Evolutionary conservation across 2,797 vertebrate genomes (phyloP), one percentile per base, ranked within the genome.

Genomic region (Chelon labrosus): DNA sequence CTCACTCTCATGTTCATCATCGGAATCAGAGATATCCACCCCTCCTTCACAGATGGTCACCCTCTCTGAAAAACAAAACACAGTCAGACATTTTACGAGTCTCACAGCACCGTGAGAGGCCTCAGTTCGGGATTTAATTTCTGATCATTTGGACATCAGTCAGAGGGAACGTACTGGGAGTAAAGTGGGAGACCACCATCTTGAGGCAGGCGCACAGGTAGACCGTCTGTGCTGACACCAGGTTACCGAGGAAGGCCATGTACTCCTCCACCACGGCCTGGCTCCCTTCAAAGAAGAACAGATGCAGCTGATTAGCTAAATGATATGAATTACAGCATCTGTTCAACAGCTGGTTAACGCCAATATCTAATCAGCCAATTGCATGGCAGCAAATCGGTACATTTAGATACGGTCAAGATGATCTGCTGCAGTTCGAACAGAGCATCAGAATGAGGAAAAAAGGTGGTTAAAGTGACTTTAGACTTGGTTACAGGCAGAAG

Each of bases 221-320:
- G 49, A 99, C 96, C 0, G 98, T 99, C 91, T 99, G 98, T 0
- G 98, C 98, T 1, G 97, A 98, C 7, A 99, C 97, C n/a, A 99
- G 95, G 83, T 97, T 98, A 41, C 96, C 90, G 53, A 99, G 95
- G 80, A 99, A 99, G 42, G 95, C 90, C 92, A 99, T 85, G 67
- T 98, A 99, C 65, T 98, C 98, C 7, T 98, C 97, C 70, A 97
- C 96, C 31, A 99, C 98, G 0, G 93, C 90, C 17, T 76, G 92
- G 88, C 97, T 96, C 97, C 98, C 98, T 99, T 57, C 5, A 71
- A 73, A 70, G 27, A 17, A 22, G 1, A 63, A 10, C 5, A n/a
- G 31, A 68, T 47, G n/a, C 4, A 46, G 2, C 3, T 19, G 4
- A 52, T 46, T n/a, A 46, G 44, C 17, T n/a, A 35, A 35, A 35